Conservation (phyloP, 2,888 invertebrate genomes). For the Leuctra nigra region DNA sequence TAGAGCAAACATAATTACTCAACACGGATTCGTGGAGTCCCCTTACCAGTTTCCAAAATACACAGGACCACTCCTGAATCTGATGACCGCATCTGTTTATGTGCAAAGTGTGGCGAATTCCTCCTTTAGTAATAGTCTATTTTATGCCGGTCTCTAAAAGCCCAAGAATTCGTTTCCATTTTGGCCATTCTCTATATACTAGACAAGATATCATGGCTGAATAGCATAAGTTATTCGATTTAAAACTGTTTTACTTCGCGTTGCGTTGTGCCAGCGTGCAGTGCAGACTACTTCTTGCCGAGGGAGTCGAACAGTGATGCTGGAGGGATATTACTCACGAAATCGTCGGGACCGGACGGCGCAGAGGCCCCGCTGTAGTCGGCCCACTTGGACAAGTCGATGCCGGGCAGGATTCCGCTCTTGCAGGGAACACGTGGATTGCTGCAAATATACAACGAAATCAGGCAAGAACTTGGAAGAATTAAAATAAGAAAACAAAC, state of each 20-base stretch:
- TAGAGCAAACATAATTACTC: too few species aligned
- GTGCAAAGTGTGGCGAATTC: too few species aligned
- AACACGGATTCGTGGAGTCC: too few species aligned
- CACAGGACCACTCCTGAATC: too few species aligned
- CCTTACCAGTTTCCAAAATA: not conserved
- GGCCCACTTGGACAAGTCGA: constrained; percentile 87
- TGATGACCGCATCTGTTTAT: too few species aligned
- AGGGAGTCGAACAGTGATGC: constrained; percentile 44
- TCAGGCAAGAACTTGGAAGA: too few species aligned
- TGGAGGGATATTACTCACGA: constrained; percentile 51
- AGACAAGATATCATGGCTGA: not conserved
- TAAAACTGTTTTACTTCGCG: not conserved
- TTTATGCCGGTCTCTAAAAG: too few species aligned
- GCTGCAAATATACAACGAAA: too few species aligned
- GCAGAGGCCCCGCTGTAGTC: constrained; percentile 46
- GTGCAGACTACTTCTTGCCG: constrained; percentile 34
- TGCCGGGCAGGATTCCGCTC: constrained; percentile 78
- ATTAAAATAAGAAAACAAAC: too few species aligned
- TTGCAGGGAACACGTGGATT: constrained; percentile 91
- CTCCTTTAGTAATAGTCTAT: too few species aligned
- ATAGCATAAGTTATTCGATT: not conserved
- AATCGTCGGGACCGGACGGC: constrained; percentile 21
- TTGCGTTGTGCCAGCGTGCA: constrained; percentile 1
- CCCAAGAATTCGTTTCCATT: too few species aligned
- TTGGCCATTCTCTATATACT: not conserved